Evolutionary conservation across 1,140 invertebrate species (phyloP).

Genomic region (Euura saliciscinereae): DNA sequence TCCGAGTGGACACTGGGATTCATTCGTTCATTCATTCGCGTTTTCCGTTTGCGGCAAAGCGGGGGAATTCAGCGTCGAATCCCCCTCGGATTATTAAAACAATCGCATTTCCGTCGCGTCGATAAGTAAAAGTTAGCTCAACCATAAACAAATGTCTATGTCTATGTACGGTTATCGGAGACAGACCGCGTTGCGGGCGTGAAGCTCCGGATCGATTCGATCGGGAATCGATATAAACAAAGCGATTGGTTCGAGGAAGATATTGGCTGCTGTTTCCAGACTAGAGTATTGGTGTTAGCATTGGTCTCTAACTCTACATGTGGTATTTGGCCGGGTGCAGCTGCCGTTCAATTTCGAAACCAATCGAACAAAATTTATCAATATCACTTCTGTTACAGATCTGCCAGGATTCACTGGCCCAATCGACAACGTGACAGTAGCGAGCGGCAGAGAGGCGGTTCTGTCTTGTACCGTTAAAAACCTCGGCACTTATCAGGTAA

Average conservation of each 20-base stretch:
- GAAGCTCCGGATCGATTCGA: background rate
- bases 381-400: constrained; percentile 37
- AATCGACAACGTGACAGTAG: constrained; percentile 84
- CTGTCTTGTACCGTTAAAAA: constrained; percentile 81
- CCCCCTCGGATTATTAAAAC: background rate
- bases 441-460: constrained; percentile 81
- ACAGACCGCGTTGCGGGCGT: background rate
- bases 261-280: background rate
- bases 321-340: background rate
- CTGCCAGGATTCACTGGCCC: constrained; percentile 76
- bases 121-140: background rate
- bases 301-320: constrained; percentile 20
- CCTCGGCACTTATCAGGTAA: constrained; percentile 83
- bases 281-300: constrained; percentile 15
- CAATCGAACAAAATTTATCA: constrained; percentile 12
- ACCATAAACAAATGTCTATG: background rate
- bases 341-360: constrained; percentile 3
- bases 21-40: no score
- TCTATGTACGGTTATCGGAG: background rate
- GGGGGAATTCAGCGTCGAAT: no score
- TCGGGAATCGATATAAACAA: constrained; percentile 2
- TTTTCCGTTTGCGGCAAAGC: no score
- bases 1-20: no score
- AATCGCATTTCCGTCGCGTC: no score
- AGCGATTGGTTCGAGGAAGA: background rate